Evolutionary conservation across 1,140 invertebrate species (phyloP), one percentile per base, ranked within the genome.

Genomic region (Laupala kohalensis): DNA sequence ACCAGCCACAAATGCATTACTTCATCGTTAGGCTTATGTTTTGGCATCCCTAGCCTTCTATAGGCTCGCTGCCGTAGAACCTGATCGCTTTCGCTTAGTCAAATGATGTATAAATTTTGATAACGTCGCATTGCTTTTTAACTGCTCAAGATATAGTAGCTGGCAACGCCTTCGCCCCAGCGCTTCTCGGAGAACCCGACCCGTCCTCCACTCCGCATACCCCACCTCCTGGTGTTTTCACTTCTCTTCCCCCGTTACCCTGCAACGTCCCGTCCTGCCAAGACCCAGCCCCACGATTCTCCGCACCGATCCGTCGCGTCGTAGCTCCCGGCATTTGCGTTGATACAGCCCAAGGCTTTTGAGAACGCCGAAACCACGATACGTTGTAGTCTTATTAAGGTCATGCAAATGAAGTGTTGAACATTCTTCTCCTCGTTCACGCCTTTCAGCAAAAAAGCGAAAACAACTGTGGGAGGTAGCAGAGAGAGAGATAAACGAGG

Each of bases 21-120:
- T 73, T 69, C 63, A 72, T 74, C 73, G 71, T 74, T 74, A 73
- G 71, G 73, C 73, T 72, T 74, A 73, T 74, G 73, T 74, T 73
- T 72, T 74, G 73, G 73, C 70, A 53, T 72, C 67, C 69, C 67
- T 73, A 30, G 25, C 71, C 66, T 25, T 37, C 71, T 53, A 15
- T 65, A 23, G 64, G 71, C 62, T 64, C 25, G 19, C 25, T 63
- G 19, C 30, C 24, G 23, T 3, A 13, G 19, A n/a, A 72, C 67
- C 64, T 69, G 74, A 73, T 74, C 74, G 72, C 73, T 74, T 74
- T 74, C 74, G 74, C 74, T 74, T 74, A 74, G 74, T 74, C 74
- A 74, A 74, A 74, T 74, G 74, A 74, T 74, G 74, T 73, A 74
- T 74, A 73, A 74, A 74, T 74, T 74, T 74, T 74, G 74, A 74